Base-by-base conservation (phyloP, 2,797 vertebrate genomes). In the Myripristis murdjan region DNA sequence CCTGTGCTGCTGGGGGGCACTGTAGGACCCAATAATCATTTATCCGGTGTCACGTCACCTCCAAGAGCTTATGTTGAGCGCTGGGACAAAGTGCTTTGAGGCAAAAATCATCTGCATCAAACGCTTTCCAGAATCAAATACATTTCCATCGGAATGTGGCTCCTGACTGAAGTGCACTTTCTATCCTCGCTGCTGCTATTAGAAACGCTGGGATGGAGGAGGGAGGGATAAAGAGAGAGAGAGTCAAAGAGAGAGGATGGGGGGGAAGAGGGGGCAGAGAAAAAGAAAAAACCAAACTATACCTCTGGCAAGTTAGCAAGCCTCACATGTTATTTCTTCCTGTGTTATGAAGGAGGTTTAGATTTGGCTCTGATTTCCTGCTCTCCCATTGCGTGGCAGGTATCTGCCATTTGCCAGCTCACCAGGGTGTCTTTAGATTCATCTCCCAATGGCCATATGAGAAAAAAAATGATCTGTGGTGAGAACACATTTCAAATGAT, bases 1-100 rank as follows among this genome's bases (percentile, higher is more conserved):
- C 55, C 83, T 90, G 81, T 70, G 64, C 55, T 53, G 70, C 77
- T 31, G 33, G 67, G 82, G 60, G 73, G 80, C 90, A 75, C 77
- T 81, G 78, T 41, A 15, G 67, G 86, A 88, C 83, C 91, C 92
- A 91, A 86, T 95, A 95, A 95, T 94, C 90, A 94, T 91, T 92
- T 93, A 92, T 93, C 90, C 77, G 44, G 83, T 81, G 82, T 88
- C 90, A 89, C 84, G 85, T 82, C 66, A 66, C 71, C 79, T 86
- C 61, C 70, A 82, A 73, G 73, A 76, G 64, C 58, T 56, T 26
- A 54, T 47, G 53, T 4, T 22, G 57, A 71, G 33, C 59, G 48
- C 64, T 60, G 44, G 74, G 69, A 86, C 61, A 52, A 74, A 72
- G 49, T 2, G 49, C 74, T 78, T 72, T 68, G 54, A 83, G 74